Conservation (phyloP, 2,888 invertebrate genomes). For the Ornithoptera alexandrae region DNA sequence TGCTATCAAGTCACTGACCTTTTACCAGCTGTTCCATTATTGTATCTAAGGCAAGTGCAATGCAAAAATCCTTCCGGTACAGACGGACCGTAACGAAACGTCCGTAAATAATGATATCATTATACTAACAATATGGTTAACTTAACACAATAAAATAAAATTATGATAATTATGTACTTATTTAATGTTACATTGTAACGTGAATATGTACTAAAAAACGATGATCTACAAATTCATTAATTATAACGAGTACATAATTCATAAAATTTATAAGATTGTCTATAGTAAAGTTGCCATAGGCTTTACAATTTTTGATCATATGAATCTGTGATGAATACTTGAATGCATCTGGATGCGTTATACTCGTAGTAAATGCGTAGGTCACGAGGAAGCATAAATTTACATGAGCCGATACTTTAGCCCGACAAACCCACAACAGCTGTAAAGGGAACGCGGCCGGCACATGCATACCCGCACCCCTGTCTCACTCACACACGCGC, state of each 20-base stretch:
- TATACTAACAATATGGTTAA: conserved; percentile 51
- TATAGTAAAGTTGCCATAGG: neutral
- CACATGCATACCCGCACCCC: conserved; percentile 71
- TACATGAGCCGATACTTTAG: conserved; percentile 66
- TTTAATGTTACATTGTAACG: neutral
- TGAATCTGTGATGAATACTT: conserved; percentile 44
- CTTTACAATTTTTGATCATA: conserved; percentile 30
- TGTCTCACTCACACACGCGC: conserved; percentile 55
- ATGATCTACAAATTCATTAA: neutral
- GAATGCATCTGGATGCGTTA: conserved; percentile 43
- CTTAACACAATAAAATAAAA: conserved; percentile 33
- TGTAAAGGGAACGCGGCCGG: conserved; percentile 70
- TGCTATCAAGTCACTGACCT: conserved; percentile 70
- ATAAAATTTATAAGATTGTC: neutral
- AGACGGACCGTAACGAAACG: conserved; percentile 71
- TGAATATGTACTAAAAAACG: neutral
- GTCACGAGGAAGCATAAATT: conserved; percentile 79
- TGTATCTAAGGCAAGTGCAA: conserved; percentile 59
- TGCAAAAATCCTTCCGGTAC: conserved; percentile 66
- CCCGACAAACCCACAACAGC: conserved; percentile 74
- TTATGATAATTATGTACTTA: neutral
- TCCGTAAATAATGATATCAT: conserved; percentile 72
- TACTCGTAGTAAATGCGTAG: conserved; percentile 50
- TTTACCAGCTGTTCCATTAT: conserved; percentile 75
- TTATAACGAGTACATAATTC: neutral